Evolutionary conservation across 2,888 invertebrate genomes (phyloP), one percentile per base, ranked within the genome.

Genomic region (Gerris lacustris): DNA sequence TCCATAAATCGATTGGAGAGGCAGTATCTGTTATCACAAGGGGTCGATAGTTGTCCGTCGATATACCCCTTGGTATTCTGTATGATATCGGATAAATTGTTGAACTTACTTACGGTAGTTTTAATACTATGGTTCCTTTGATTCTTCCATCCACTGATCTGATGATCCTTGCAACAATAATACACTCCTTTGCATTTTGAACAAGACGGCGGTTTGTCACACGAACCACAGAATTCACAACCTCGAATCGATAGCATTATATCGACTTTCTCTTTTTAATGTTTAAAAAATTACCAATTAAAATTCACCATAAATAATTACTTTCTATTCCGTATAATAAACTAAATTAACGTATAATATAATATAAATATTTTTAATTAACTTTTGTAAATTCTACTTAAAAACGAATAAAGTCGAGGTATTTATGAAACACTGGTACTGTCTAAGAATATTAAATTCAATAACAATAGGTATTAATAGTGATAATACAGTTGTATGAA

Each of bases 121-220:
- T 47, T 62, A 69, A 62, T 66, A 71, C 76, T 76, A 6, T 69
- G 63, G 7, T 80, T 81, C 82, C 87, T 91, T 79, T 93, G 92
- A 75, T 82, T 84, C 78, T 86, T 87, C 92, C 92, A 92, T 79
- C 92, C 89, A 77, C 86, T 82, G 74, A 85, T 86, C 81, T 92
- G 92, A 80, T 93, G 92, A 74, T 87, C 87, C 76, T 86, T 88
- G 73, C 87, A 88, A 81, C 92, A 93, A 80, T 93, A 93, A 80
- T 87, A 88, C 69, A 86, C 84, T 73, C 81, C 81, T 78, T 88
- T 87, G 80, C 93, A 93, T 76, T 88, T 86, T 75, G 87, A 86
- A 81, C 92, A 92, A 77, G 90, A 86, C 74, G 87, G 82, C 76
- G 89, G 81, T 76, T 86, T 86, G 77, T 85, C 84, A 76, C 80